Base-by-base conservation (phyloP, 2,113 vertebrate genomes). In the Cyanistes caeruleus region DNA sequence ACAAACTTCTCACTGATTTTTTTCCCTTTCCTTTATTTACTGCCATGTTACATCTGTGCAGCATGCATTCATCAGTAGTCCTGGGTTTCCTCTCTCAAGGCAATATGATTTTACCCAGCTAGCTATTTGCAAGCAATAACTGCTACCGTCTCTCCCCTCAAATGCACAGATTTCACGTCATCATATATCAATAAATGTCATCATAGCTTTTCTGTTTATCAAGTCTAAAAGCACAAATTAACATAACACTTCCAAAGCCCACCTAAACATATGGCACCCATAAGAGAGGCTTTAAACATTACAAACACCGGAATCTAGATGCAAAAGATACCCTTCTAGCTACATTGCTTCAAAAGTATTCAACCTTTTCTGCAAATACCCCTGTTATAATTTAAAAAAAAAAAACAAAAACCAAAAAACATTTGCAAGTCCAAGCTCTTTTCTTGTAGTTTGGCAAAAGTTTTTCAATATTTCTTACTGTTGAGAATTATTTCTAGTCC, bases 221-320 rank as follows among this genome's bases (percentile, higher is more conserved):
- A 86, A 73, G 17, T 15, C 39, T 70, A 25, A 23, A 62, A 86
- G 15, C 8, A 63, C 10, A 87, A 87, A 69, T 17, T 30, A 88
- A 87, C 12, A 81, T 77, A 85, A 95, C 4, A 11, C 28, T 92
- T 93, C 44, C 1, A 3, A 77, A 78, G 23, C 18, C 35, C 44
- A 77, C 17, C 41, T 64, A 56, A 74, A 68, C 0, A 1, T 16
- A 46, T 9, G 5, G 41, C 11, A 79, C 2, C 5, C 0, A 0
- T 41, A 52, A 86, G 4, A 80, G 19, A 85, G 12, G 3, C 59
- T 86, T 78, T 64, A 31, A 90, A 55, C 9, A 33, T 51, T 62
- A 63, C 2, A 4, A 87, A 62, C 21, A 39, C 15, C 15, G 31
- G 41, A 58, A 82, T 33, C n/a, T 6, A 64, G 27, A 60, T 37